A percentile compares a stretch with the other conserved stretches of the same genome.
phyloP scores from a whole-genome alignment of 2,113 vertebrate species.

The Oncorhynchus masou region DNA sequence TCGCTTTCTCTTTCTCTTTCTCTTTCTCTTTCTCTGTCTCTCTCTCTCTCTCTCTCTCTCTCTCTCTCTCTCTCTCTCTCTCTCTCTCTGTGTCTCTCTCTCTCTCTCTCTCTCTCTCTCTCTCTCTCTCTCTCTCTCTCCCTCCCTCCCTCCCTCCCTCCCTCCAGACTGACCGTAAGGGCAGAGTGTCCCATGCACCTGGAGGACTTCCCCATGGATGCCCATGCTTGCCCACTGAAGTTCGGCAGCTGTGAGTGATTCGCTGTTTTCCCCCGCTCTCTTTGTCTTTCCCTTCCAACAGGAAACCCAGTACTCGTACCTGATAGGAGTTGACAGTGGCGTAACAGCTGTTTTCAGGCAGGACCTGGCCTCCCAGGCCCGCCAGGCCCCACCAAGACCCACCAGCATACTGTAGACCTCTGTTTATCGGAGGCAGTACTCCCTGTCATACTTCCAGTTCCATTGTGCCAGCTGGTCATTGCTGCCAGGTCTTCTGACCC shows the following conservation, averaged over 20 bases:
- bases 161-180: constrained; percentile 75
- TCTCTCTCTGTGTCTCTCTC: background rate
- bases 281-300: constrained; percentile 3
- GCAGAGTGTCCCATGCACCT: constrained; percentile 83
- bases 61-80: background rate
- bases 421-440: constrained; percentile 40
- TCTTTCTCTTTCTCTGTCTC: background rate
- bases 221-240: constrained; percentile 80
- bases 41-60: background rate
- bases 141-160: constrained; percentile 18
- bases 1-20: background rate
- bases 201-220: constrained; percentile 83
- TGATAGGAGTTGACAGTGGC: constrained; percentile 38
- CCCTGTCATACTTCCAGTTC: constrained; percentile 38
- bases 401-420: constrained; percentile 31
- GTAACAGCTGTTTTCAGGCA: constrained; percentile 53
- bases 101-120: background rate
- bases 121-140: constrained; percentile 1
- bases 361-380: constrained; percentile 28
- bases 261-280: constrained; percentile 1
- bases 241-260: constrained; percentile 80
- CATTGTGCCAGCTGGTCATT: constrained; percentile 53
- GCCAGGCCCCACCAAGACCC: constrained; percentile 29
- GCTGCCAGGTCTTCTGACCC: constrained; percentile 46
- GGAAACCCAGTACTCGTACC: constrained; percentile 19